These are phyloP conservation scores for Dendroctonus valens DNA, from an alignment of 1,140 invertebrate species.

Conservation along the genomic window DNA sequence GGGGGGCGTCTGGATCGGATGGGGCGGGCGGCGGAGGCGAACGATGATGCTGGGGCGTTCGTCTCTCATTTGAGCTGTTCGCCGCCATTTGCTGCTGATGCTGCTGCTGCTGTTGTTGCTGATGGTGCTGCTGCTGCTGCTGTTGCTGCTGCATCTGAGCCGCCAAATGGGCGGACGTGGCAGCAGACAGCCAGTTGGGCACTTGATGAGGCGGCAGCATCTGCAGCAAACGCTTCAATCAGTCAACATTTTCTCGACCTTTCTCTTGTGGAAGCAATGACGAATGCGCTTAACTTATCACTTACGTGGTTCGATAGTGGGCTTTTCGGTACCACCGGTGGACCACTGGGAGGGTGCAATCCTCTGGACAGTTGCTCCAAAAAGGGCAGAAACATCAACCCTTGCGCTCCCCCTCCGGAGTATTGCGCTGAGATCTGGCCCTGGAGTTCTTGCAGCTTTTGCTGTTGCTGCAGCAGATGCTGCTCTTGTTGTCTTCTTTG, in stretches of 20 bases:
- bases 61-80: slow-evolving; percentile 18
- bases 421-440: slow-evolving; percentile 49
- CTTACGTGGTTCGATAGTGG: slow-evolving; percentile 46
- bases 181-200: slow-evolving; percentile 46
- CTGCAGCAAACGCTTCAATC: slow-evolving; percentile 35
- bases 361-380: slow-evolving; percentile 54
- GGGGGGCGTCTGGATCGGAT: slow-evolving; percentile 70
- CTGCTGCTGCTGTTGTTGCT: slow-evolving; percentile 13
- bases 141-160: slow-evolving; percentile 30
- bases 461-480: slow-evolving; percentile 53
- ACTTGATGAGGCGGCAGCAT: slow-evolving; percentile 49
- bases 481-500: slow-evolving; percentile 54
- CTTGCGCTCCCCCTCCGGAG: slow-evolving; percentile 43
- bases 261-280: not conserved
- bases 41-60: slow-evolving; percentile 43
- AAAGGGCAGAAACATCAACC: slow-evolving; percentile 58
- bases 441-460: slow-evolving; percentile 58
- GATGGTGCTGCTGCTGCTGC: slow-evolving; percentile 27
- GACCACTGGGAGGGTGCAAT: slow-evolving; percentile 39
- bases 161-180: slow-evolving; percentile 41
- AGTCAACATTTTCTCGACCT: too few relatives aligned
- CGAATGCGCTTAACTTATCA: not conserved
- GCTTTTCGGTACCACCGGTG: slow-evolving; percentile 40
- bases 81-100: slow-evolving; percentile 3
- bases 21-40: slow-evolving; percentile 50